A percentile compares a stretch with the other conserved stretches of the same genome.
Evolutionary conservation across 2,113 vertebrate species (phyloP).

Genomic region (Rhinoderma darwinii): DNA sequence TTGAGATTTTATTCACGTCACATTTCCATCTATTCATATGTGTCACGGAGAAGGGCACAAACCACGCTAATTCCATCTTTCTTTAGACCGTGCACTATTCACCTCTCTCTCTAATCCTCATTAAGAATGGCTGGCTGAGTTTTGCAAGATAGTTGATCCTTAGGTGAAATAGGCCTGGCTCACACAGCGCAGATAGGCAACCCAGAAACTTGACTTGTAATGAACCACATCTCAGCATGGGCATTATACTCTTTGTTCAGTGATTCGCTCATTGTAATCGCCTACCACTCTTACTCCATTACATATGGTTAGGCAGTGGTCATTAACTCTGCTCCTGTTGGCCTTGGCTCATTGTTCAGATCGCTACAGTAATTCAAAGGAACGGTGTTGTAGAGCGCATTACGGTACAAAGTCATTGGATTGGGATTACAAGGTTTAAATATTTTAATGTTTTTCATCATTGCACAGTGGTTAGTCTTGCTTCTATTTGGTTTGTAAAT

Average conservation of each 20-base stretch:
- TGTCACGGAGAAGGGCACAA: background rate
- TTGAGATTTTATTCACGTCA: background rate
- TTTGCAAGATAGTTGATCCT: constrained; percentile 22
- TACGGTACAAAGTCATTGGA: background rate
- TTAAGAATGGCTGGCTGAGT: constrained; percentile 53
- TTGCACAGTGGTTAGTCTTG: background rate
- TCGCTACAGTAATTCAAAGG: background rate
- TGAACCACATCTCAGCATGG: background rate
- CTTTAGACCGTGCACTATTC: constrained; percentile 22
- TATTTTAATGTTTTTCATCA: constrained; percentile 13
- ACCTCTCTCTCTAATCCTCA: constrained; percentile 62
- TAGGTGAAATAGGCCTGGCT: constrained; percentile 6
- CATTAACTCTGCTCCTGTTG: constrained; percentile 2
- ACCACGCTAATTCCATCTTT: constrained; percentile 17
- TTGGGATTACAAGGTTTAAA: background rate
- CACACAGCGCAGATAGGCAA: background rate
- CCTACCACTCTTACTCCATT: background rate
- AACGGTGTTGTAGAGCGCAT: background rate
- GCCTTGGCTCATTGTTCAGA: constrained; percentile 3
- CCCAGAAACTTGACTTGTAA: background rate
- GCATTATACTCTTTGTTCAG: constrained; percentile 4
- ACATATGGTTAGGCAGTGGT: background rate
- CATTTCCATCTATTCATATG: background rate
- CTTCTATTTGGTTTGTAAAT: background rate
- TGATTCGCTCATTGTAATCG: background rate